A percentile compares a stretch with the other conserved stretches of the same genome.
phyloP scores from a whole-genome alignment of 2,888 invertebrate genomes.

The Polydrusus cervinus region DNA sequence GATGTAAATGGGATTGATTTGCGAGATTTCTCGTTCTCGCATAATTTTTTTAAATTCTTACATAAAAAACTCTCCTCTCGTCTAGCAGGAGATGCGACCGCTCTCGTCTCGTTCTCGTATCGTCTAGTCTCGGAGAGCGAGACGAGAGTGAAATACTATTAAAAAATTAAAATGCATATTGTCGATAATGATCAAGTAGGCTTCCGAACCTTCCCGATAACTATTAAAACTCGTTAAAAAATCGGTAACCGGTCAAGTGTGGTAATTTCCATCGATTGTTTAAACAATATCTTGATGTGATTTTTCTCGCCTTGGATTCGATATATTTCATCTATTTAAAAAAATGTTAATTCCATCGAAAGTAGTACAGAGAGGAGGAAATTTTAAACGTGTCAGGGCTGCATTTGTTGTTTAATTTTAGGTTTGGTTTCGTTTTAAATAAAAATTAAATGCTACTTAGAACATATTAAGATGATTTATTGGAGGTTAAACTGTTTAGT shows the following conservation, averaged over 20 bases:
- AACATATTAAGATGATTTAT: slow-evolving; percentile 5
- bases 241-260: background rate
- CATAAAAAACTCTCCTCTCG: too few relatives aligned
- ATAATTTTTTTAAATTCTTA: too few relatives aligned
- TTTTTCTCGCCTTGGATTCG: slow-evolving; percentile 13
- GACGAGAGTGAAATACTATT: too few relatives aligned
- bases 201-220: too few relatives aligned
- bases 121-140: too few relatives aligned
- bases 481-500: background rate
- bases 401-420: background rate
- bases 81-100: too few relatives aligned
- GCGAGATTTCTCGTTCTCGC: too few relatives aligned
- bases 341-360: slow-evolving; percentile 2
- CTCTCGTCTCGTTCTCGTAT: too few relatives aligned
- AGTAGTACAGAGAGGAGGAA: slow-evolving; percentile 3
- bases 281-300: background rate
- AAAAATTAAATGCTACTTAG: background rate
- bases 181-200: too few relatives aligned
- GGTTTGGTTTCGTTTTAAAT: background rate
- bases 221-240: background rate
- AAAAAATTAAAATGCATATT: too few relatives aligned
- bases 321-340: slow-evolving; percentile 7
- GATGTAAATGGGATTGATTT: too few relatives aligned
- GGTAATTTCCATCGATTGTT: slow-evolving; percentile 14
- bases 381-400: slow-evolving; percentile 12